Evolutionary conservation across 2,888 invertebrate genomes (phyloP), one percentile per base, ranked within the genome.

Genomic region (Eristalis intricaria): DNA sequence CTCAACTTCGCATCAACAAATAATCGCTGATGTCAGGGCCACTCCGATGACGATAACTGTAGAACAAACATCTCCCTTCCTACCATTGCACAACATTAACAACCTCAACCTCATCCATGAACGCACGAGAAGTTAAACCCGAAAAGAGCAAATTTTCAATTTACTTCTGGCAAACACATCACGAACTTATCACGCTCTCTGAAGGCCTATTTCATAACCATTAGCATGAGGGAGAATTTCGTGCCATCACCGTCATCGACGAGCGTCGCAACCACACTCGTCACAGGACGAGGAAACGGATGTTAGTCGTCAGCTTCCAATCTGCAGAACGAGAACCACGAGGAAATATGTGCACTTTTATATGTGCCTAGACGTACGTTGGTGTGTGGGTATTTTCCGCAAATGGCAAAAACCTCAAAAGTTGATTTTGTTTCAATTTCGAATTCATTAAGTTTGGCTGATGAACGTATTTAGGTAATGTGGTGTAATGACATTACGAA

Each of bases 401-500:
- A 84, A 87, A 84, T 79, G 71, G 87, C 76, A 84, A 83, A 87
- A 87, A 87, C 87, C 87, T 84, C 87, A 87, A 83, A 87, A 87
- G 87, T 79, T 87, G 83, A 87, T 87, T 87, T 83, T 83, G 87
- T 87, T 87, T 87, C 83, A 87, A 87, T 83, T 87, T 87, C 84
- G 79, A 87, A 87, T 87, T 87, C 87, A 87, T 87, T 87, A 87
- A 87, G 87, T 87, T 87, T 84, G 76, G 75, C 87, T 83, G 87
- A 87, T 83, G 83, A 87, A 79, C 87, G 87, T 87, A 87, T 87
- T 87, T 87, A 87, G 87, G 87, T 87, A 83, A 87, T 83, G 87
- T 83, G 87, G 78, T 87, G 87, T 87, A 87, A 87, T 83, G 87
- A 87, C 87, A 87, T 87, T 87, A 87, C 79, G 83, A 83, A 87